These are phyloP conservation scores for Heliconius melpomene DNA, from an alignment of 1,140 invertebrate genomes.

Conservation along the genomic window DNA sequence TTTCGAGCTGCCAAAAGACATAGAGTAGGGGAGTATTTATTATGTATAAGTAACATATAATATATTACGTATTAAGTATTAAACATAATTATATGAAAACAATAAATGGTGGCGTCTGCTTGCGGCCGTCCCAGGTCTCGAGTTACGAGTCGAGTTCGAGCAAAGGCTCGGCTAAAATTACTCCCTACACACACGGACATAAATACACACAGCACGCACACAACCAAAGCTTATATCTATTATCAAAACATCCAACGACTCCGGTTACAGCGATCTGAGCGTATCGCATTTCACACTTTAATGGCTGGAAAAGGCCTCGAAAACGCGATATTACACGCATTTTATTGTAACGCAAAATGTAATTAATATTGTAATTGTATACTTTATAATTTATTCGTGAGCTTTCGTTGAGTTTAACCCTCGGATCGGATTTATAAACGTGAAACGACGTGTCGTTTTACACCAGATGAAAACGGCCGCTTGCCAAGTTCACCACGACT, in stretches of 20 bases:
- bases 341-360: conserved; percentile 80
- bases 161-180: conserved; percentile 81
- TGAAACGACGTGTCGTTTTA: conserved; percentile 69
- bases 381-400: conserved; percentile 74
- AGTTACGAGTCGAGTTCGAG: conserved; percentile 80
- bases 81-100: conserved; percentile 75
- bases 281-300: conserved; percentile 80
- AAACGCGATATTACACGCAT: conserved; percentile 80
- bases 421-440: conserved; percentile 79
- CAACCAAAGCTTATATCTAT: conserved; percentile 75
- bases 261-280: conserved; percentile 79
- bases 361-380: conserved; percentile 79
- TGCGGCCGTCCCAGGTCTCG: conserved; percentile 77
- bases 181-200: conserved; percentile 62
- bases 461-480: conserved; percentile 64
- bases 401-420: conserved; percentile 56
- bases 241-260: conserved; percentile 80
- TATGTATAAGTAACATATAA: background rate
- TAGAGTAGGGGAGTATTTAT: conserved; percentile 40
- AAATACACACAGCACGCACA: conserved; percentile 64
- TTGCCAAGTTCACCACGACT: conserved; percentile 55
- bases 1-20: conserved; percentile 75
- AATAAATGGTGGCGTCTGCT: conserved; percentile 78
- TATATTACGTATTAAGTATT: background rate
- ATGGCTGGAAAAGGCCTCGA: conserved; percentile 81